Conservation (phyloP, 2,113 vertebrate species). For the Nibea albiflora region DNA sequence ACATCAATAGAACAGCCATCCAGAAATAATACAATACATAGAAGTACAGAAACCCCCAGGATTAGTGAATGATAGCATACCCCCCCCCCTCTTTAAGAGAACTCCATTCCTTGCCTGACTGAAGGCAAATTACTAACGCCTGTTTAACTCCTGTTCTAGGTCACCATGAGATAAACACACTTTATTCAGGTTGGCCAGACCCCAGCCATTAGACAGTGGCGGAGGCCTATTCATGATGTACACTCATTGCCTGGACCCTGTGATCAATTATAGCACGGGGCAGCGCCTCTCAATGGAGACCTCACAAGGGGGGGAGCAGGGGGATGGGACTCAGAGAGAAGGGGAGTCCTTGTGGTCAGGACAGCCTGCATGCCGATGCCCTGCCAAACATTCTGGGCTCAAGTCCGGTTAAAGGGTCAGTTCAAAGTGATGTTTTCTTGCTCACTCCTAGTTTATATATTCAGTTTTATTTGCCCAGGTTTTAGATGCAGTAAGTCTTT, state of each 20-base stretch:
- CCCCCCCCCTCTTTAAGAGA: constrained; percentile 30
- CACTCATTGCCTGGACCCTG: constrained; percentile 68
- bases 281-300: constrained; percentile 74
- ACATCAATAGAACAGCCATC: neutral
- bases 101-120: constrained; percentile 56
- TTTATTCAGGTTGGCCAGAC: constrained; percentile 79
- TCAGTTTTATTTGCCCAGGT: neutral
- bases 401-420: constrained; percentile 16
- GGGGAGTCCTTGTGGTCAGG: constrained; percentile 41
- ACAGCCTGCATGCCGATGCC: constrained; percentile 28
- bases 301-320: neutral
- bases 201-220: constrained; percentile 75
- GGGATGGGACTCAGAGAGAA: constrained; percentile 9
- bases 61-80: constrained; percentile 15
- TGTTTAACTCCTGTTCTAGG: constrained; percentile 85
- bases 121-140: constrained; percentile 78
- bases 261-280: constrained; percentile 82
- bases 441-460: neutral
- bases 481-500: neutral
- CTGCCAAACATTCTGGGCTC: constrained; percentile 45
- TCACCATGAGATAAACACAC: constrained; percentile 85
- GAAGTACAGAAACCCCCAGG: constrained; percentile 20
- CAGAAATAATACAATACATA: constrained; percentile 16
- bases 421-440: neutral
- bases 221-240: constrained; percentile 70